Base-by-base conservation (phyloP, 35 echinoderm and acorn worm genomes). In the Apostichopus californicus region DNA sequence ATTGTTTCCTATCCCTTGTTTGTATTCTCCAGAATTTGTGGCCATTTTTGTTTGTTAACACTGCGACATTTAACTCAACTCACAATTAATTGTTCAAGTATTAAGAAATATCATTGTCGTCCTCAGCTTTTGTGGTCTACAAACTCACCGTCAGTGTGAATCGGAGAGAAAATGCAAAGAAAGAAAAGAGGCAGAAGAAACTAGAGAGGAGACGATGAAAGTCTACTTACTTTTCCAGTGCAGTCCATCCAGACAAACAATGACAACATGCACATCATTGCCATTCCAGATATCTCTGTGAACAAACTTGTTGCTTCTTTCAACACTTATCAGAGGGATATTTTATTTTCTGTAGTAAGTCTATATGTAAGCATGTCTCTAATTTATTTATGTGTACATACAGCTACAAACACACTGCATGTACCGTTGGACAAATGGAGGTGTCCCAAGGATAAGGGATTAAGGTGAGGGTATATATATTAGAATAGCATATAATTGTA, bases 161-260 rank as follows among this genome's bases (percentile, higher is more conserved):
- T 34, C 77, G 94, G 20, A 72, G 94, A 78, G 96, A 97, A 89
- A 95, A 92, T 57, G 94, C 96, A 72, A 81, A 94, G 79, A 93
- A 90, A 61, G 96, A 97, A 6, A 97, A 97, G 80, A 79, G 92
- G 86, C 92, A 91, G 75, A 95, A 81, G 65, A 97, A 97, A 79
- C 26, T 93, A 57, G 96, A 97, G 86, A 86, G 78, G 80, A 95
- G 79, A 22, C 54, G 71, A 3, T 92, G 93, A 92, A 83, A 20
- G 34, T 87, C 18, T 68, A 5, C 64, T 68, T 68, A 11, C 11
- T 68, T 11, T 68, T 68, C 11, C 64, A 68, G 64, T 68, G 64
- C 64, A 68, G 64, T 68, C 64, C 64, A 68, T 68, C 64, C 64
- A 68, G 64, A 68, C 64, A 11, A 68, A 14, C 10, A 68, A 68